These are phyloP conservation scores for Mustelus asterias DNA, from an alignment of 2,113 vertebrate species.

Conservation along the genomic window DNA sequence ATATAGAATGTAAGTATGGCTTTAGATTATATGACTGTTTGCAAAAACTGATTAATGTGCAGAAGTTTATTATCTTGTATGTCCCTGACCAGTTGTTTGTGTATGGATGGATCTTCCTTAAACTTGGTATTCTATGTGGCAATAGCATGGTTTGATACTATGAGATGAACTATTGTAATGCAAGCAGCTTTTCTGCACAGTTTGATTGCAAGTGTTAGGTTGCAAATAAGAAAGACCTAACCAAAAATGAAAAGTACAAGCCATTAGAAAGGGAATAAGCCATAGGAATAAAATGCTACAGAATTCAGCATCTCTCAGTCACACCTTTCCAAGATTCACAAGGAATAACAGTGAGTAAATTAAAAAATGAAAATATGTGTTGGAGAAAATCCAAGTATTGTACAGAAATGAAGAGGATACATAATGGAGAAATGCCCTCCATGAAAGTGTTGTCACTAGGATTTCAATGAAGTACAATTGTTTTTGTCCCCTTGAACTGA, in stretches of 20 bases:
- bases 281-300: background rate
- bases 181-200: background rate
- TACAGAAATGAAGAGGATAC: background rate
- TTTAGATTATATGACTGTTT: background rate
- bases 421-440: background rate
- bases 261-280: too few relatives aligned
- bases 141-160: background rate
- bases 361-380: background rate
- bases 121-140: background rate
- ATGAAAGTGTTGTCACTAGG: background rate
- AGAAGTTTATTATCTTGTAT: background rate
- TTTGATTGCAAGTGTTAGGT: background rate
- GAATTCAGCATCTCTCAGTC: background rate
- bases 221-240: background rate
- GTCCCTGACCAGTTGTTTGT: background rate
- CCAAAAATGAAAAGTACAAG: conserved; percentile 21
- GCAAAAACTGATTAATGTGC: background rate
- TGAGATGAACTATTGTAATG: background rate
- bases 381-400: background rate
- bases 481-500: background rate
- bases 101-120: background rate
- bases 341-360: background rate
- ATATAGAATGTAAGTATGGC: background rate
- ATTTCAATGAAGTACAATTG: background rate
- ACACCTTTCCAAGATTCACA: background rate